phyloP scores from a whole-genome alignment of 2,888 invertebrate species.

The Galeruca laticollis region DNA sequence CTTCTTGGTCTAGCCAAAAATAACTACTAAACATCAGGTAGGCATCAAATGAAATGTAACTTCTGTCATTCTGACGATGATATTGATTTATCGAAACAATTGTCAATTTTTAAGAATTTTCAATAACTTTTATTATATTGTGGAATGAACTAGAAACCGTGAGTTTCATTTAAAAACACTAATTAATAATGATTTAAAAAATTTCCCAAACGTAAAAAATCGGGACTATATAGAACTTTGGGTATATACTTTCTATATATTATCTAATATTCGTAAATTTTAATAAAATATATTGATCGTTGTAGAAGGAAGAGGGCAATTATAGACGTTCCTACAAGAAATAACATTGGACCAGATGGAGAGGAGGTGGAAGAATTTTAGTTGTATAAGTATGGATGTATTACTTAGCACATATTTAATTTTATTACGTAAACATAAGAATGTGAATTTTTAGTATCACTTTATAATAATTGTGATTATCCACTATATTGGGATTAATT shows the following conservation, averaged over 20 bases:
- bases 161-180: no score
- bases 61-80: no score
- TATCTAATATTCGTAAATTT: background rate
- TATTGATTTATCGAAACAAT: no score
- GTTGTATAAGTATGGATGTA: background rate
- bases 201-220: background rate
- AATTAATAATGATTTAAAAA: no score
- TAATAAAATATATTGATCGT: slow-evolving; percentile 1
- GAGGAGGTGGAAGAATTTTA: slow-evolving; percentile 46
- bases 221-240: background rate
- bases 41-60: no score
- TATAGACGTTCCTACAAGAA: slow-evolving; percentile 41
- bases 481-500: background rate
- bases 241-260: background rate
- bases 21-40: no score
- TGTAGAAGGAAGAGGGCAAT: slow-evolving; percentile 39
- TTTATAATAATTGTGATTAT: background rate
- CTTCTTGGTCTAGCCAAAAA: no score
- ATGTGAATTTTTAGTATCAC: background rate
- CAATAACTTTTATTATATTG: no score
- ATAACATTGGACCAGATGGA: slow-evolving; percentile 48
- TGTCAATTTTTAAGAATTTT: no score
- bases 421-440: background rate
- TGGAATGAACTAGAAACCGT: no score
- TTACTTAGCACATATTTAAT: background rate